Conservation (phyloP, 2,888 invertebrate genomes). For the Pseudanteris insignis region DNA sequence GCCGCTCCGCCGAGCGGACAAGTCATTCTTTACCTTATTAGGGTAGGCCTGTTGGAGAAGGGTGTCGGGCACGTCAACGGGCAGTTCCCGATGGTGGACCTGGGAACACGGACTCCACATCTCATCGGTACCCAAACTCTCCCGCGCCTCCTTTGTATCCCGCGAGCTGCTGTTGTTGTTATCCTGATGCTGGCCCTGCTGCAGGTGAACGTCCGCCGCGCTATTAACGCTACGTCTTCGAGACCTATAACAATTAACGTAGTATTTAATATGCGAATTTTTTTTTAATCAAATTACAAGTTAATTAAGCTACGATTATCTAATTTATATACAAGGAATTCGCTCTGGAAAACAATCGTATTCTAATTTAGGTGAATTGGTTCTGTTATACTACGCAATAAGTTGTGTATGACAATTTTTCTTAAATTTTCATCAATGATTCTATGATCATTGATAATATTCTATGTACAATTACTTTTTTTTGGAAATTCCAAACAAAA, state of each 20-base stretch:
- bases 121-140: constrained; percentile 67
- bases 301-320: no score
- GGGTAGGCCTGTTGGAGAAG: constrained; percentile 65
- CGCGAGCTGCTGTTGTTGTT: constrained; percentile 65
- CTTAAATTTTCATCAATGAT: no score
- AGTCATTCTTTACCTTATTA: constrained; percentile 64
- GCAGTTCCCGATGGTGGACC: constrained; percentile 96
- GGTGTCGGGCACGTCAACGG: constrained; percentile 95
- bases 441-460: no score
- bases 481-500: no score
- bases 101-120: constrained; percentile 65
- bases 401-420: not conserved
- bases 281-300: no score
- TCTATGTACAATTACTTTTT: no score
- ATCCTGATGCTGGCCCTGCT: constrained; percentile 72
- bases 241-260: constrained; percentile 79
- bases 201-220: constrained; percentile 81
- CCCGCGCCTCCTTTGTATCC: constrained; percentile 59
- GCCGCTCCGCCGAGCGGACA: constrained; percentile 50
- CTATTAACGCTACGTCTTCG: constrained; percentile 82
- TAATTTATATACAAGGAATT: no score
- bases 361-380: no score
- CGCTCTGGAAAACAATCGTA: no score
- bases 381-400: no score
- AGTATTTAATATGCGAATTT: no score